phyloP scores from a whole-genome alignment of 2,797 vertebrate species.

The Periparus ater region DNA sequence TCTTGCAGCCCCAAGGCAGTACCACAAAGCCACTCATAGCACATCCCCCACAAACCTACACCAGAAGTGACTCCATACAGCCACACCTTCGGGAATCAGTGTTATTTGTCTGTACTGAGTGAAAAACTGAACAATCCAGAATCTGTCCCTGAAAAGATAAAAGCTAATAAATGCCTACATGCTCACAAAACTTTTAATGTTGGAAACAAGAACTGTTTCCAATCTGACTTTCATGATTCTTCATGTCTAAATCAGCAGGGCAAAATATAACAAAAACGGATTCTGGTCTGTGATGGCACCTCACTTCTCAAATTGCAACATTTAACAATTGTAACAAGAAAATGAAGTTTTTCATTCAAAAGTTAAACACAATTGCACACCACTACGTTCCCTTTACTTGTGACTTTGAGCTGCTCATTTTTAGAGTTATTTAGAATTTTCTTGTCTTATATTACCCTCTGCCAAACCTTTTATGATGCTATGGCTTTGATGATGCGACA shows the following conservation, averaged over 20 bases:
- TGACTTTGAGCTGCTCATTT: not conserved
- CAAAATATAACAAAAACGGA: not conserved
- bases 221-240: not conserved
- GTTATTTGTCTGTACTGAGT: not conserved
- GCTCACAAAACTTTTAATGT: not conserved
- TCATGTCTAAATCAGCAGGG: not conserved
- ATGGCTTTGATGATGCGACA: constrained; percentile 40
- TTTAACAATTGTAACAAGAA: not conserved
- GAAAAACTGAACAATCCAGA: not conserved
- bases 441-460: not conserved
- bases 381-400: not conserved
- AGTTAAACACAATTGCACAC: not conserved
- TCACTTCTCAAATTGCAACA: not conserved
- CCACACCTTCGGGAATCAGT: not conserved
- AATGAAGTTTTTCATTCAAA: not conserved
- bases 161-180: not conserved
- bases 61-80: not conserved
- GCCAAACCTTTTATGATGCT: not conserved
- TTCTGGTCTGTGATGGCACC: not conserved
- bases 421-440: constrained; percentile 19
- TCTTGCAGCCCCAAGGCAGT: not conserved
- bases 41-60: not conserved
- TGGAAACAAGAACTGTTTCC: not conserved
- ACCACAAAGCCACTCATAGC: not conserved
- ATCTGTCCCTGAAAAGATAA: not conserved